Base-by-base conservation (phyloP, 1,140 invertebrate genomes). In the Penaeus chinensis region DNA sequence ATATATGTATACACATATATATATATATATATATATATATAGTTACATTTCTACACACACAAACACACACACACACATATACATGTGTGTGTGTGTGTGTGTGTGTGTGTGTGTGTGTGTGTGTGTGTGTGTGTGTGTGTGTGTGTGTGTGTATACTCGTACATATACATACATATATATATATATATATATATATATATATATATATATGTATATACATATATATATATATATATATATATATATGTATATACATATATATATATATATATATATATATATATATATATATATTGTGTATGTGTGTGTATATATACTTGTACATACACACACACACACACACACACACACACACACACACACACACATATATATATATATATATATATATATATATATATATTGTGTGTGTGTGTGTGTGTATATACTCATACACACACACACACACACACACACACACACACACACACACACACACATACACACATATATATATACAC, bases 161-260 rank as follows among this genome's bases (percentile, higher is more conserved):
- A 1, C 27, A 20, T 69, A 42, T 42, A 8, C 4, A 42, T 42
- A 8, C 4, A 8, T 42, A 8, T 42, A 42, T 42, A 8, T 42
- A 69, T 69, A 69, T 69, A 69, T n/a, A 69, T n/a, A 69, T n/a
- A 69, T n/a, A 69, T n/a, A 69, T n/a, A 69, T n/a, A 69, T n/a
- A 69, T n/a, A 69, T 69, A 69, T 69, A 20, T 69, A 22, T 69
- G 5, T 69, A 19, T 69, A 69, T 69, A 24, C 4, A 20, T 10
- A 69, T 20, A 27, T 69, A 10, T 24, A 10, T 10, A 20, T 24
- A 69, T 10, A 10, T 13, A 69, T 27, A 69, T 27, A 69, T 27
- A 69, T 27, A 69, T 27, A 69, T 27, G 13, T 27, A 69, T 27
- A 69, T 27, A 69, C 11, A 69, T 27, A 69, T 27, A 69, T 27